Percentiles rank a stretch among this genome's conserved stretches.
These are phyloP conservation scores for Gymnoscopelus microlampas DNA, from an alignment of 2,797 vertebrate genomes.

Conservation along the genomic window DNA sequence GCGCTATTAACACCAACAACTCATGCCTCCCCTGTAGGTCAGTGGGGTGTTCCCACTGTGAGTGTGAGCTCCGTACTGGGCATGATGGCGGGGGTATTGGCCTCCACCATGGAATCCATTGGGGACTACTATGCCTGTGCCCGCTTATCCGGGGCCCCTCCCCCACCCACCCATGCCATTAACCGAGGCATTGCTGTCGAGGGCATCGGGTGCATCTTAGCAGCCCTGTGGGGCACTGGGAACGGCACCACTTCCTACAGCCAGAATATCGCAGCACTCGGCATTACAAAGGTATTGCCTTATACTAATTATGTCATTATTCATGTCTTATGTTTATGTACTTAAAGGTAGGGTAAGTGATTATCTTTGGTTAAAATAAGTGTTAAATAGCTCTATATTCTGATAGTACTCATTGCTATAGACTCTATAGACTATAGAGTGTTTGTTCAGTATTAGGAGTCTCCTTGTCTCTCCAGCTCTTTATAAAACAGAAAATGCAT, in stretches of 20 bases:
- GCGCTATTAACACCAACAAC: too few species aligned
- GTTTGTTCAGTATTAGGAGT: too few species aligned
- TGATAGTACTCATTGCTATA: too few species aligned
- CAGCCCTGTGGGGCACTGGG: constrained; percentile 84
- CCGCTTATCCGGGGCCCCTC: constrained; percentile 82
- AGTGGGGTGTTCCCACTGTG: constrained; percentile 85
- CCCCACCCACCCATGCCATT: constrained; percentile 83
- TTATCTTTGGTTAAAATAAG: too few species aligned
- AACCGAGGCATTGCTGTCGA: constrained; percentile 85
- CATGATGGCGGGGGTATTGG: constrained; percentile 83
- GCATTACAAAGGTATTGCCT: constrained; percentile 82
- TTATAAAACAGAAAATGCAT: too few species aligned
- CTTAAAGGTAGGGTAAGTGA: too few species aligned
- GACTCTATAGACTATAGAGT: too few species aligned
- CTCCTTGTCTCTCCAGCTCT: too few species aligned
- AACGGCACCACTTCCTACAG: constrained; percentile 87
- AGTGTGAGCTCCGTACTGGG: constrained; percentile 83
- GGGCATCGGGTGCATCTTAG: constrained; percentile 84
- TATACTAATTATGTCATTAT: background rate
- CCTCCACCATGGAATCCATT: constrained; percentile 86
- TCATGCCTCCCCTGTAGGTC: constrained; percentile 65
- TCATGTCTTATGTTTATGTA: too few species aligned
- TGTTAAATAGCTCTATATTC: too few species aligned
- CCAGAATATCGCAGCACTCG: constrained; percentile 85
- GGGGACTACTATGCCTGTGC: constrained; percentile 86